Base-by-base conservation (phyloP, 2,888 invertebrate genomes). In the Griposia aprilina region DNA sequence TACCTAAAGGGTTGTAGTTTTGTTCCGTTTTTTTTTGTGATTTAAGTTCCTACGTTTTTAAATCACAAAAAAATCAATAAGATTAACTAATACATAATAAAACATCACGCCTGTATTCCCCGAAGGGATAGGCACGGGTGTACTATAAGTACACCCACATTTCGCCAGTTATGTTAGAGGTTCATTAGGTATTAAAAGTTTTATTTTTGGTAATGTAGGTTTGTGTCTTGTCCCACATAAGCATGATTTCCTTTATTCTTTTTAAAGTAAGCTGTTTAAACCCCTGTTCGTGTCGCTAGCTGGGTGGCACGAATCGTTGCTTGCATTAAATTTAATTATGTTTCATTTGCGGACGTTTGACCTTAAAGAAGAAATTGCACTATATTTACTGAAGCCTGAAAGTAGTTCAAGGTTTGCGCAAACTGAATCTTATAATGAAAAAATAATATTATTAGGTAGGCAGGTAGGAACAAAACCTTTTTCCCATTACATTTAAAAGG, bases 401-500 rank as follows among this genome's bases (percentile, higher is more conserved):
- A 74, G 13, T 68, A 81, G 81, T 26, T 41, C 74, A 80, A 81
- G 82, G 68, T 63, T 62, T 52, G 15, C 45, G 13, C 30, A 63
- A 45, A 50, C 6, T 52, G 30, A 45, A 65, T 17, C 20, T 36
- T 36, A 23, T 23, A 63, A 63, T 20, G 7, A 59, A 59, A 11
- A 36, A 2, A 36, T 36, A 36, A 36, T 36, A 36, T 36, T 36
- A 36, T 36, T 36, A 36, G 3, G 30, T 36, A 36, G 30, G 30
- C 3, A 36, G 30, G 3, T 36, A 36, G 30, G 30, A 2, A 36
- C 30, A 36, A 36, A 36, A 36, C 30, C 30, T 36, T n/a, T n/a
- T n/a, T 36, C 30, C 30, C 30, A 36, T 36, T 36, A 36, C 30
- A 36, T 36, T 2, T 36, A 36, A 36, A 36, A 36, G 30, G 30